Percentiles rank a stretch among this genome's conserved stretches.
phyloP scores from a whole-genome alignment of 1,140 invertebrate species.

The Macrosteles quadrilineatus region DNA sequence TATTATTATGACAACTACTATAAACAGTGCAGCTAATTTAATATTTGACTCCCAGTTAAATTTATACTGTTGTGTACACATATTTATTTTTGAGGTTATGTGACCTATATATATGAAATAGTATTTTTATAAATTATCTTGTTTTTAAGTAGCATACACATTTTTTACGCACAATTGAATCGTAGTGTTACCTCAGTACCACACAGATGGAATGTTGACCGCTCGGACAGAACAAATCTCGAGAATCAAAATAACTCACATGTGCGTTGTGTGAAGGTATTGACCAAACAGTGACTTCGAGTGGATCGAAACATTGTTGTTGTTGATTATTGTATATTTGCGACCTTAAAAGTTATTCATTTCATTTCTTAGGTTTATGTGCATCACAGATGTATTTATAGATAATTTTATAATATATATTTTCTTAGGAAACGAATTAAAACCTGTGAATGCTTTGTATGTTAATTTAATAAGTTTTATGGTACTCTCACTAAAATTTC shows the following conservation, averaged over 20 bases:
- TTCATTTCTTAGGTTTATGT: constrained; percentile 1
- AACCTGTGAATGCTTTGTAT: constrained; percentile 11
- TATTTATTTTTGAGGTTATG: not conserved
- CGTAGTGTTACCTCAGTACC: not conserved
- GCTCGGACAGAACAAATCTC: not conserved
- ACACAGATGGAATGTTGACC: not conserved
- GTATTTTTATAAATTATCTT: constrained; percentile 4
- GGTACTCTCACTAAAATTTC: not conserved
- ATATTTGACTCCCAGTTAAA: not conserved
- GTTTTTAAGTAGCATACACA: not conserved
- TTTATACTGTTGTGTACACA: not conserved
- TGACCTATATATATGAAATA: not conserved
- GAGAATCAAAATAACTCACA: constrained; percentile 8
- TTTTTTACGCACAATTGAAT: not conserved
- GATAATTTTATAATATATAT: constrained; percentile 13
- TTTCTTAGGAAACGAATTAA: constrained; percentile 9
- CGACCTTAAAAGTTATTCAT: not conserved
- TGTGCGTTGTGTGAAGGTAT: not conserved
- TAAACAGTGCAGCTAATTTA: not conserved
- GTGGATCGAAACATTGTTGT: not conserved
- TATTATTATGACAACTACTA: not conserved
- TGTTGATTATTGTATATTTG: constrained; percentile 12
- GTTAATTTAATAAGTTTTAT: not conserved
- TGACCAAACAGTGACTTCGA: not conserved
- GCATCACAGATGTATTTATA: constrained; percentile 14